phyloP scores from a whole-genome alignment of 2,888 invertebrate species.

The Autographa pulchrina region DNA sequence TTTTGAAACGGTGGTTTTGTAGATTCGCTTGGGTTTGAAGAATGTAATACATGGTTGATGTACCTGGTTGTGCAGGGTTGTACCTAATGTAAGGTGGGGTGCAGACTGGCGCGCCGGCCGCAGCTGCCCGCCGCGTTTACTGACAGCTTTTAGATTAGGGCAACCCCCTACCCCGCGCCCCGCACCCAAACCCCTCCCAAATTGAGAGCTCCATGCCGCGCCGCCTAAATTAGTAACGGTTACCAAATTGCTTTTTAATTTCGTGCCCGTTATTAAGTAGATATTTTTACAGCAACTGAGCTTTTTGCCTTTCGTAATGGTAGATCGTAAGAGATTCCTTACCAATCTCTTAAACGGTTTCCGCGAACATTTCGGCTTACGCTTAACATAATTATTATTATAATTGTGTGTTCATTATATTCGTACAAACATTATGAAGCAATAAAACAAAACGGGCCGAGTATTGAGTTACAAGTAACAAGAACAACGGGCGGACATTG shows the following conservation, averaged over 20 bases:
- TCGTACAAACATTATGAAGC: constrained; percentile 57
- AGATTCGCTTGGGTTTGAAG: constrained; percentile 30
- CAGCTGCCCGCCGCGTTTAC: constrained; percentile 84
- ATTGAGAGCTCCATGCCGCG: constrained; percentile 83
- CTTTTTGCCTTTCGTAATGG: constrained; percentile 60
- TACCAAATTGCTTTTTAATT: constrained; percentile 89
- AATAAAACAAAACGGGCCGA: constrained; percentile 68
- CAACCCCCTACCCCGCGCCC: constrained; percentile 65
- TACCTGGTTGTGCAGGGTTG: constrained; percentile 58
- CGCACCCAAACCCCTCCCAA: constrained; percentile 77
- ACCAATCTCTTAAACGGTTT: constrained; percentile 26
- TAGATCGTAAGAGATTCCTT: constrained; percentile 36
- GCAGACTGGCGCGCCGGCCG: constrained; percentile 70
- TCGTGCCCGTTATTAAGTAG: constrained; percentile 82
- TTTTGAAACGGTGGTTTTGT: constrained; percentile 42
- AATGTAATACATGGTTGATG: constrained; percentile 24
- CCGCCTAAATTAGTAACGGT: constrained; percentile 87
- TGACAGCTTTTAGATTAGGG: constrained; percentile 89
- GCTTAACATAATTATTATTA: constrained; percentile 48
- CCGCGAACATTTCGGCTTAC: constrained; percentile 22
- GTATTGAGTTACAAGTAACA: constrained; percentile 85
- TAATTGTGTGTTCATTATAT: constrained; percentile 53
- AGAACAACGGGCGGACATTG: constrained; percentile 83
- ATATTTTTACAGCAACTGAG: constrained; percentile 68
- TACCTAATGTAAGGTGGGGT: constrained; percentile 73